These are phyloP conservation scores for Sialis fuliginosa DNA, from an alignment of 2,888 invertebrate species.

Conservation along the genomic window DNA sequence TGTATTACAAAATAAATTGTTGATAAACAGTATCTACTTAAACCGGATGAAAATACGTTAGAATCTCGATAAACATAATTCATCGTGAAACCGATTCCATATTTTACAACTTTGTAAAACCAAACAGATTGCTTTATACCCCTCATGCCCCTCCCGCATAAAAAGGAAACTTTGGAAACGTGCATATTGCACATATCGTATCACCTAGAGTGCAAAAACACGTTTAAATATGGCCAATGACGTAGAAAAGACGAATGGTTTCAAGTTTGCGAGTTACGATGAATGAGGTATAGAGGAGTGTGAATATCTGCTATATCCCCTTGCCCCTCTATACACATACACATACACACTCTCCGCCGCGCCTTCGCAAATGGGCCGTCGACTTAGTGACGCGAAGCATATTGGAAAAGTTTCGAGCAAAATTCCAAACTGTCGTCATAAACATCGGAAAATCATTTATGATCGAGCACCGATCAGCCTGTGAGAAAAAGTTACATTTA, in stretches of 20 bases:
- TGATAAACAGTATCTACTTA: too few species aligned
- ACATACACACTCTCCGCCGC: too few species aligned
- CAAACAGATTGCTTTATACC: too few species aligned
- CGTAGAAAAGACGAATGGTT: neutral
- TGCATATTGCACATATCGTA: too few species aligned
- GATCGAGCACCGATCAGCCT: neutral
- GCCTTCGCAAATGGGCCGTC: neutral
- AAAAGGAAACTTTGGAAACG: too few species aligned
- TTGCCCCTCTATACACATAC: too few species aligned
- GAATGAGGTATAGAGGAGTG: neutral
- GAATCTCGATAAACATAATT: too few species aligned
- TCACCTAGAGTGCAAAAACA: neutral
- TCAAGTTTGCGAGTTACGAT: neutral
- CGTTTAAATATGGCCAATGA: neutral
- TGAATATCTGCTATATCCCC: neutral
- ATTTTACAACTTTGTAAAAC: too few species aligned
- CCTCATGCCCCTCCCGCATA: too few species aligned
- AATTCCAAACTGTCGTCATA: slow-evolving; percentile 4
- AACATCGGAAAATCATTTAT: slow-evolving; percentile 4
- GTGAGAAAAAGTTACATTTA: neutral
- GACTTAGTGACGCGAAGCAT: slow-evolving; percentile 3
- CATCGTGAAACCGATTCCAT: too few species aligned
- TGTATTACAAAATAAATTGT: too few species aligned
- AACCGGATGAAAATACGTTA: too few species aligned
- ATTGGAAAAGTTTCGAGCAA: slow-evolving; percentile 5